These are phyloP conservation scores for Sicus ferrugineus DNA, from an alignment of 2,888 invertebrate species.

Conservation along the genomic window DNA sequence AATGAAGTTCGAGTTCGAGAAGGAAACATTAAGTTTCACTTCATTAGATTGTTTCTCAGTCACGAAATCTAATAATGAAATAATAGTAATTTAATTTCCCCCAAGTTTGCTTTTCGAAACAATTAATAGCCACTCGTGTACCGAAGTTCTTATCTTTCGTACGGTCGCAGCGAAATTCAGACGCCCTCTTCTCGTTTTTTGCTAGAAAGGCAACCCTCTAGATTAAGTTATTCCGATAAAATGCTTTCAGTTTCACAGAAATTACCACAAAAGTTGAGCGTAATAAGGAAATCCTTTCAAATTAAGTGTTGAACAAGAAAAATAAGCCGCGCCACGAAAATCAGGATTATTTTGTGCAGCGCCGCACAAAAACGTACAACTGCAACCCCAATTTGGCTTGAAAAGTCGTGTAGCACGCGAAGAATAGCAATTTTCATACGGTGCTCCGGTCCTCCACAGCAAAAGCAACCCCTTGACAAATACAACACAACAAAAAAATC, in stretches of 20 bases:
- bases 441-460: neutral
- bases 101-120: no score
- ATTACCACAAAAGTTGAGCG: conserved; percentile 1
- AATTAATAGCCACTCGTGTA: no score
- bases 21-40: no score
- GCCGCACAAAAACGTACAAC: conserved; percentile 33
- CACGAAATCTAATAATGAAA: no score
- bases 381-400: conserved; percentile 23
- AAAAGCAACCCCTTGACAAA: conserved; percentile 29
- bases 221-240: no score
- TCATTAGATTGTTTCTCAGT: no score
- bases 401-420: neutral
- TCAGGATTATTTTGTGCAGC: conserved; percentile 18
- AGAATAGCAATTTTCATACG: neutral
- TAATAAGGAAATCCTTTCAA: conserved; percentile 31
- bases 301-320: conserved; percentile 34
- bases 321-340: neutral
- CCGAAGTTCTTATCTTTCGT: no score
- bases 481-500: conserved; percentile 23
- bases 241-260: conserved; percentile 3
- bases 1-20: no score
- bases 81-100: no score
- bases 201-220: neutral
- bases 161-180: neutral
- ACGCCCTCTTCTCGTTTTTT: neutral